phyloP scores from a whole-genome alignment of 2,113 vertebrate species.

The Anhinga rufa region DNA sequence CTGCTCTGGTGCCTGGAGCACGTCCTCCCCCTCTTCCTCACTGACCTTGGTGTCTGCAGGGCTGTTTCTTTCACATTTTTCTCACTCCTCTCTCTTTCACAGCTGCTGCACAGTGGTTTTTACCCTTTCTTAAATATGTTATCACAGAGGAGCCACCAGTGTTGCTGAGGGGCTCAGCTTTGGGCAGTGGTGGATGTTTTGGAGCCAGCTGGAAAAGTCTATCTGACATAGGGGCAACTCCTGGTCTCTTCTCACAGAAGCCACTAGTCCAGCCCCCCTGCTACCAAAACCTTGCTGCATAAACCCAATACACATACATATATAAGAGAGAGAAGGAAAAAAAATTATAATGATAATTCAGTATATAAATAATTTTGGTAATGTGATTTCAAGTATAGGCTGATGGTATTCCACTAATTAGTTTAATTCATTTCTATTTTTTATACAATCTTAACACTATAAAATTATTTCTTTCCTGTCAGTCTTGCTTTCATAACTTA shows the following conservation, averaged over 20 bases:
- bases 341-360: not conserved
- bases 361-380: not conserved
- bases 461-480: not conserved
- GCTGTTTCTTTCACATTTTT: not conserved
- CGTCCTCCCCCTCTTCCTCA: not conserved
- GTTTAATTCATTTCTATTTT: constrained; percentile 2
- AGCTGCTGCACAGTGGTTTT: not conserved
- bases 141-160: not conserved
- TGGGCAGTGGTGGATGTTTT: not conserved
- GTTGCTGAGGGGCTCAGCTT: not conserved
- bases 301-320: not conserved
- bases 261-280: not conserved
- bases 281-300: fast-evolving
- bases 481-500: constrained; percentile 18
- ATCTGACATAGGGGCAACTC: not conserved
- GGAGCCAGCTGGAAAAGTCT: not conserved
- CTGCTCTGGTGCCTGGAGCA: not conserved
- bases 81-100: not conserved
- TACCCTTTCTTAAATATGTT: not conserved
- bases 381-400: not conserved
- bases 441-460: not conserved
- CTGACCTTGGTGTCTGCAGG: too few species aligned
- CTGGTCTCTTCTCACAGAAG: not conserved
- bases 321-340: not conserved
- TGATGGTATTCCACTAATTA: not conserved